phyloP scores from a whole-genome alignment of 2,797 vertebrate species.

The Bradypodion ventrale region DNA sequence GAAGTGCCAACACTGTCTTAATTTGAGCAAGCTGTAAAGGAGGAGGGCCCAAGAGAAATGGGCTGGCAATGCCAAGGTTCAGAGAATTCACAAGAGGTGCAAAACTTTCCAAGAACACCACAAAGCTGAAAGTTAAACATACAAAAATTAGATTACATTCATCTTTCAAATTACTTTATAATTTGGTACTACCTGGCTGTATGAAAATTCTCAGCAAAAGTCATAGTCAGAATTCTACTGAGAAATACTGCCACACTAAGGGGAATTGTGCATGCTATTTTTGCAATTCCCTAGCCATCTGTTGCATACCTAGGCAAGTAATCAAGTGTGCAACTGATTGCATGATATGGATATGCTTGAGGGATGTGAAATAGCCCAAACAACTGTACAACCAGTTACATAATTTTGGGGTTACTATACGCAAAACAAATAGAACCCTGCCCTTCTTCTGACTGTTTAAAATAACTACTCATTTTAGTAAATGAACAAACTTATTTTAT shows the following conservation, averaged over 20 bases:
- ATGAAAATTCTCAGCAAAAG: conserved; percentile 64
- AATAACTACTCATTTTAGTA: background rate
- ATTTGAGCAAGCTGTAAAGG: conserved; percentile 85
- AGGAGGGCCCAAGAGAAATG: conserved; percentile 82
- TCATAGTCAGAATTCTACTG: conserved; percentile 8
- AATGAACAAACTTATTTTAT: background rate
- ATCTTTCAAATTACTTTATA: conserved; percentile 61
- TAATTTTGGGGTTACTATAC: no score
- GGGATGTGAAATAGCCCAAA: no score
- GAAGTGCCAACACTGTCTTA: conserved; percentile 84
- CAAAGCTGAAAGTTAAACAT: conserved; percentile 90
- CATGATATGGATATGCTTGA: no score
- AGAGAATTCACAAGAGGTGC: conserved; percentile 87
- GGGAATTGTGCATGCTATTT: no score
- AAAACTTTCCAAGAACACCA: conserved; percentile 91
- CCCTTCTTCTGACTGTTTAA: background rate
- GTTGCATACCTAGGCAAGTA: no score
- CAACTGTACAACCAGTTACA: no score
- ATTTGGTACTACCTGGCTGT: conserved; percentile 70
- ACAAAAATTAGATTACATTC: conserved; percentile 84
- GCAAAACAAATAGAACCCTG: no score
- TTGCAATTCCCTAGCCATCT: no score
- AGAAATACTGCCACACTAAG: no score
- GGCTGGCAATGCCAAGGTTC: conserved; percentile 83
- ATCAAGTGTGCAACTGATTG: no score